Percentiles rank a stretch among this genome's conserved stretches.
Conservation (phyloP, 2,113 vertebrate genomes). For the Hypanus sabinus region DNA sequence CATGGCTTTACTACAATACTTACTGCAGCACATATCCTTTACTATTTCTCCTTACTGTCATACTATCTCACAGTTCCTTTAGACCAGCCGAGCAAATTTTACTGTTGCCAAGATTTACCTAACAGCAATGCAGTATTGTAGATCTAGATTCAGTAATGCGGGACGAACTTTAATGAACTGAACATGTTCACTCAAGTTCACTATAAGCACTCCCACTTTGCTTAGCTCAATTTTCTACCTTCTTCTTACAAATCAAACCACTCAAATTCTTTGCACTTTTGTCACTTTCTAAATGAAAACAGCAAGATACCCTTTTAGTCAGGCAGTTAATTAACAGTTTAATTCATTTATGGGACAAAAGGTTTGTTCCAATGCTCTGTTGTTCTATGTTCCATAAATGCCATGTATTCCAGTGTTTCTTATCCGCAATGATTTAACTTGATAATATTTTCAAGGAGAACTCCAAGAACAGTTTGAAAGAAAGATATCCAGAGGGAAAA, state of each 20-base stretch:
- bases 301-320: background rate
- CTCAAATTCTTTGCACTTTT: background rate
- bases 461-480: background rate
- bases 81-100: background rate
- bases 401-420: background rate
- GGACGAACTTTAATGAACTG: background rate
- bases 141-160: background rate
- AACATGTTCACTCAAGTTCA: background rate
- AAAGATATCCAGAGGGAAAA: background rate
- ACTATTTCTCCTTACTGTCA: background rate
- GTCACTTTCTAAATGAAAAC: background rate
- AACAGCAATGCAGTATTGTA: background rate
- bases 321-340: too few relatives aligned
- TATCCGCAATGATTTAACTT: background rate
- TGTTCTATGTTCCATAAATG: too few relatives aligned
- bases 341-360: too few relatives aligned
- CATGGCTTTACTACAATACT: background rate
- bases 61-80: background rate
- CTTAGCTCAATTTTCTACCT: background rate
- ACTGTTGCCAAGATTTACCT: background rate
- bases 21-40: background rate
- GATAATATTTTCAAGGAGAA: too few relatives aligned
- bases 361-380: too few relatives aligned
- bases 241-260: background rate
- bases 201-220: background rate